Percentiles rank a stretch among this genome's conserved stretches.
phyloP scores from a whole-genome alignment of 2,797 vertebrate genomes.

The Danio jaintianensis region DNA sequence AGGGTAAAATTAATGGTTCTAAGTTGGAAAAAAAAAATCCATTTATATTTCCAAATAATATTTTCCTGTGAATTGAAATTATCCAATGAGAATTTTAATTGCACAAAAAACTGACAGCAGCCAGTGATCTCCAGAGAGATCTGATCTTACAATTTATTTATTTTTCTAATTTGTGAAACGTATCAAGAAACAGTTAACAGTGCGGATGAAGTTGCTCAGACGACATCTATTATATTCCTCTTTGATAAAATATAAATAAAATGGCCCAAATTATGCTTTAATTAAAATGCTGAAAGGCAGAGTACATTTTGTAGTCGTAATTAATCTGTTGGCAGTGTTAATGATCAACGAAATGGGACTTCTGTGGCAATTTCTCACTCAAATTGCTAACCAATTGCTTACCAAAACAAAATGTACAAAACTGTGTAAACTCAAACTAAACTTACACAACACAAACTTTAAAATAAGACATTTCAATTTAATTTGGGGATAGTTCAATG shows the following conservation, averaged over 20 bases:
- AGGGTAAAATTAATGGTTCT: too few relatives aligned
- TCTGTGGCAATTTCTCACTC: background rate
- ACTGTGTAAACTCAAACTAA: background rate
- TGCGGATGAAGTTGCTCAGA: background rate
- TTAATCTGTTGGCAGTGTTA: background rate
- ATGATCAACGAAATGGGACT: background rate
- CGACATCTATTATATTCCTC: background rate
- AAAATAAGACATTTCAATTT: background rate
- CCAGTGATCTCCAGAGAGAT: too few relatives aligned
- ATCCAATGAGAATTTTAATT: too few relatives aligned
- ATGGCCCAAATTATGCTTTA: background rate
- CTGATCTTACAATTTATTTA: too few relatives aligned
- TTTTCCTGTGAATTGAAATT: too few relatives aligned
- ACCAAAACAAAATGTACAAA: too few relatives aligned
- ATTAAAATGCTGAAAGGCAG: background rate
- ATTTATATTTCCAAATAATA: too few relatives aligned
- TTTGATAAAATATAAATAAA: background rate
- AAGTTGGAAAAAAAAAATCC: too few relatives aligned
- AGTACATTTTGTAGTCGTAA: background rate
- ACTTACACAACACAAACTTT: background rate
- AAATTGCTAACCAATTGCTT: background rate
- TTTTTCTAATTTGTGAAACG: too few relatives aligned
- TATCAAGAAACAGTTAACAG: too few relatives aligned
- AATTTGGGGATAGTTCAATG: background rate
- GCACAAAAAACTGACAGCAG: too few relatives aligned